Evolutionary conservation across 1,140 invertebrate genomes (phyloP), one percentile per base, ranked within the genome.

Genomic region (Drosophila pectinifera): DNA sequence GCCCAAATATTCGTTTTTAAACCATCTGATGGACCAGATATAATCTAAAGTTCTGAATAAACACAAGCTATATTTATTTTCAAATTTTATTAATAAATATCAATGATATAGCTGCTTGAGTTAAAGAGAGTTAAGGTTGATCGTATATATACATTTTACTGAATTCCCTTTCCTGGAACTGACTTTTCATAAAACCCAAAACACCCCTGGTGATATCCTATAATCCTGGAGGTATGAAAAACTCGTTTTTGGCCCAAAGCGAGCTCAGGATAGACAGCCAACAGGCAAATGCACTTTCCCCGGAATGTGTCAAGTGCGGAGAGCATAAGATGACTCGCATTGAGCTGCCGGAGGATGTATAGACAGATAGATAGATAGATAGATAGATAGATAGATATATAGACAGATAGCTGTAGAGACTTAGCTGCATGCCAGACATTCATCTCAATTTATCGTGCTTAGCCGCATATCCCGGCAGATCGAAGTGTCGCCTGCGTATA

Each of bases 371-470:
- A 61, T 63, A 49, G 57, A 74, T 49, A 51, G 31, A 59, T 28
- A 39, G 42, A 70, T 68, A 57, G 54, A 48, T 26, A 57, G 42
- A 68, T 49, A 43, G 64, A 70, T 61, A 61, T 58, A 59, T 73
- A 45, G 46, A 69, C 42, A 61, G 69, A 74, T 55, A 63, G 73
- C 63, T 68, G 54, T 48, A 59, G 62, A 59, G 54, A 61, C 73
- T 77, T 77, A 70, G 74, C 54, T 69, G 73, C 74, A 69, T 70
- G 69, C 55, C 73, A 78, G 69, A 73, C 83, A 89, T 89, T 89
- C 84, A 84, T 89, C 84, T 89, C 80, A 89, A 89, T 89, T 89
- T 89, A 80, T 89, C 76, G 80, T 68, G 63, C 73, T 77, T 83
- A 89, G 84, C 64, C 69, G 75, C 58, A 79, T 78, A 76, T 61